A percentile compares a stretch with the other conserved stretches of the same genome.
Conservation (phyloP, 2,113 vertebrate genomes). For the Pluvialis apricaria region DNA sequence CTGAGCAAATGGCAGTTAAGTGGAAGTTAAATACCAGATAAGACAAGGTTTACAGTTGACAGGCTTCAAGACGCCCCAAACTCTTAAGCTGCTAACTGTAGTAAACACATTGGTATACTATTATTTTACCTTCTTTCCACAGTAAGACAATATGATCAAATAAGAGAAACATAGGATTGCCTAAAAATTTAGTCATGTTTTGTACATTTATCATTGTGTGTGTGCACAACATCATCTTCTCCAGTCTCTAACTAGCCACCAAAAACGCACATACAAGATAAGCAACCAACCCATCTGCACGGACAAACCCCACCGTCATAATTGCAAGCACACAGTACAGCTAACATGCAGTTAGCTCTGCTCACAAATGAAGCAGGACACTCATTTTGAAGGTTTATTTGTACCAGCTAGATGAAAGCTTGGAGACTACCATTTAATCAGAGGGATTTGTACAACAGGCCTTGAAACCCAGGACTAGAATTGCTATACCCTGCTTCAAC, state of each 20-base stretch:
- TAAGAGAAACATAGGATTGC: background rate
- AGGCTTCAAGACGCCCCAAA: background rate
- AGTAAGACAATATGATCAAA: background rate
- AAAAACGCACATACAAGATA: background rate
- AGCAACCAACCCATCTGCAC: background rate
- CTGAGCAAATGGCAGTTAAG: background rate
- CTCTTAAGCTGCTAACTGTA: background rate
- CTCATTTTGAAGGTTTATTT: background rate
- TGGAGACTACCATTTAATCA: background rate
- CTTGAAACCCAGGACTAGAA: background rate
- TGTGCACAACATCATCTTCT: background rate
- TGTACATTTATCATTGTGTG: accelerated
- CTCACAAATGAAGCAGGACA: background rate
- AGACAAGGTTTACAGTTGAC: background rate
- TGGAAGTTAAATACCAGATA: background rate
- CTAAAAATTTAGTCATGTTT: background rate
- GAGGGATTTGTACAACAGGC: background rate
- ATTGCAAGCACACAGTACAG: background rate
- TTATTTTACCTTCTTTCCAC: background rate
- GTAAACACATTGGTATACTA: background rate
- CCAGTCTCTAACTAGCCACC: background rate
- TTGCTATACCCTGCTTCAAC: background rate
- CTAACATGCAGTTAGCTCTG: background rate
- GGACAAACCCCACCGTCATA: background rate
- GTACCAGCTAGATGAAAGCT: background rate